A percentile compares a stretch with the other conserved stretches of the same genome.
phyloP scores from a whole-genome alignment of 2,888 invertebrate species.

The Limenitis camilla region DNA sequence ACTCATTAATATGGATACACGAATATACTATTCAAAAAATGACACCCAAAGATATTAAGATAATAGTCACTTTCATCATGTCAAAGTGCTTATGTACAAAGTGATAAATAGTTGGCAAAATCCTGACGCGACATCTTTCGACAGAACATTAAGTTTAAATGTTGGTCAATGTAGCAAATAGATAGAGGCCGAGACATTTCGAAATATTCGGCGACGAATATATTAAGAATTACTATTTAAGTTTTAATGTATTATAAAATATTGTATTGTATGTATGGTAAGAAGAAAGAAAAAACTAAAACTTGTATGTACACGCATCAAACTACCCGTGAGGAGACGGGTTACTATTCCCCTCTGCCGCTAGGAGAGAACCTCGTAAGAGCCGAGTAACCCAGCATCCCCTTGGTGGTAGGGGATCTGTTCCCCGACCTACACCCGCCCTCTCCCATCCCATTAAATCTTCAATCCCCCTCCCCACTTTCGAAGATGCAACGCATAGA shows the following conservation, averaged over 20 bases:
- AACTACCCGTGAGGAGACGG: no score
- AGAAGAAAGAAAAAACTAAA: no score
- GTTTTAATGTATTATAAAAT: not conserved
- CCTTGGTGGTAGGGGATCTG: no score
- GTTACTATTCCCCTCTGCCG: no score
- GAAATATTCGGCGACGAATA: not conserved
- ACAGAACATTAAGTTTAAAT: constrained; percentile 5
- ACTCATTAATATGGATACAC: not conserved
- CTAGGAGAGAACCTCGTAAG: no score
- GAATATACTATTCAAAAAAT: not conserved
- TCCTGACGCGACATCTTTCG: constrained; percentile 3
- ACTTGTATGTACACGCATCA: no score
- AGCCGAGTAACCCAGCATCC: no score
- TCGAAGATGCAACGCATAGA: no score
- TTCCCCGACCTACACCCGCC: no score
- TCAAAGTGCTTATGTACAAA: constrained; percentile 1
- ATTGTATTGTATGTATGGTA: no score
- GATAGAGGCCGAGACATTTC: constrained; percentile 2
- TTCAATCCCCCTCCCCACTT: no score
- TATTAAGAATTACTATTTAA: not conserved
- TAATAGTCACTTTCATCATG: not conserved
- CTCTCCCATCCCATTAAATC: no score
- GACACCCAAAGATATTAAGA: not conserved
- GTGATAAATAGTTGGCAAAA: constrained; percentile 1
- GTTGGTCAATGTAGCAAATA: constrained; percentile 6